These are phyloP conservation scores for Phrynosoma platyrhinos DNA, from an alignment of 2,113 vertebrate genomes.

Conservation along the genomic window DNA sequence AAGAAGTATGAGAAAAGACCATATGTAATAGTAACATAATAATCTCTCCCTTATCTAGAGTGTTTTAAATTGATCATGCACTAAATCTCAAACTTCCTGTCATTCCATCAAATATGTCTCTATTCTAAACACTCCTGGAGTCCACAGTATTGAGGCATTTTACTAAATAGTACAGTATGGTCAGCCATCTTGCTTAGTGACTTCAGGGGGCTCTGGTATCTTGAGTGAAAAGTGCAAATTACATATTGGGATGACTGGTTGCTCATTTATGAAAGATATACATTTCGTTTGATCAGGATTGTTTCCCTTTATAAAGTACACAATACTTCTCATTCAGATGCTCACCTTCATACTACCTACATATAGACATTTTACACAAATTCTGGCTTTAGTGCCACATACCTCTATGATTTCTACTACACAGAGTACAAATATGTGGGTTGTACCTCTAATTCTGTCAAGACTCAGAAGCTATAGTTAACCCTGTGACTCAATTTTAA, in stretches of 20 bases:
- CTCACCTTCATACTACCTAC: neutral
- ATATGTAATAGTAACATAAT: neutral
- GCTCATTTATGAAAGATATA: neutral
- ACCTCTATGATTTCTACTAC: neutral
- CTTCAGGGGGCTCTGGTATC: neutral
- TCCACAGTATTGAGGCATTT: neutral
- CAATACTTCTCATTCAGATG: neutral
- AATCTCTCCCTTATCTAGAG: neutral
- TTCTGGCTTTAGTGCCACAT: neutral
- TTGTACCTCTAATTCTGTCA: neutral
- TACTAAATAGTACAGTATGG: neutral
- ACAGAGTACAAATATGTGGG: neutral
- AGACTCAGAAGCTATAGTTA: neutral
- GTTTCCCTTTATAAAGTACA: neutral
- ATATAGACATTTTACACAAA: neutral
- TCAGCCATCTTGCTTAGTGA: neutral
- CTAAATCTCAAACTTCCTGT: neutral
- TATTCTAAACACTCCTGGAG: neutral
- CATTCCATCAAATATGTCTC: neutral
- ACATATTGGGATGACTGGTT: neutral
- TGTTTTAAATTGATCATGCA: neutral
- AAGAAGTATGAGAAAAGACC: conserved; percentile 54
- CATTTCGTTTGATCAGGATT: neutral
- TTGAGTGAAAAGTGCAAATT: conserved; percentile 8
- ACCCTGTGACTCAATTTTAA: neutral